Evolutionary conservation across 2,797 vertebrate genomes (phyloP), one percentile per base, ranked within the genome.

Genomic region (Danio tinwini): DNA sequence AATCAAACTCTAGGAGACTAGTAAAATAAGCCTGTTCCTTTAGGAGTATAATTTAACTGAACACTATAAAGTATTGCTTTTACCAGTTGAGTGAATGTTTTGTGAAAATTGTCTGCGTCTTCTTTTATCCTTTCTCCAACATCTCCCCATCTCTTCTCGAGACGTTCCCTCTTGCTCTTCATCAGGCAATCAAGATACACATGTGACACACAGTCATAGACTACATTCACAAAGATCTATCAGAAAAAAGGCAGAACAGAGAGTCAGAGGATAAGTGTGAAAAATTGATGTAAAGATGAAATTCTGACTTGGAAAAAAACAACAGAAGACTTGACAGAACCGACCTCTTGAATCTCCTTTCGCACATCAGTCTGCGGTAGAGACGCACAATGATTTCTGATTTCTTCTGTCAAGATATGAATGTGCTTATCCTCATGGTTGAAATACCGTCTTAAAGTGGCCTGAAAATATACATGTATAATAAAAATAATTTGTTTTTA

Each of bases 171-270:
- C 7, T 76, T 87, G 17, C 4, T 83, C 5, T n/a, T 47, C 62
- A 87, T 49, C 17, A 94, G 86, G 74, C 80, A 78, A 65, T 79
- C 64, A 10, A 91, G 4, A 80, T 94, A 93, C 63, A 72, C 11
- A 0, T 44, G 62, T 13, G 44, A 21, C 1, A 92, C 81, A 42
- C 80, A 16, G 59, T 80, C 16, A 29, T 80, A 76, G 10, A 68
- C 63, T 21, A 39, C 14, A 29, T 77, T 82, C 56, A 72, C 73
- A 39, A 83, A 70, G n/a, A 77, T 71, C 87, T 88, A 29, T 56
- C 17, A 63, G 3, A 71, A 82, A 70, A n/a, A 29, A 10, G 42
- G 77, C 49, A 14, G 10, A 12, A 19, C 45, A 70, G 50, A 53
- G 2, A 6, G 5, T 50, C n/a, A 39, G 10, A 62, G 17, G 40